Conservation (phyloP, 1,140 invertebrate genomes). For the Drosophila willistoni region DNA sequence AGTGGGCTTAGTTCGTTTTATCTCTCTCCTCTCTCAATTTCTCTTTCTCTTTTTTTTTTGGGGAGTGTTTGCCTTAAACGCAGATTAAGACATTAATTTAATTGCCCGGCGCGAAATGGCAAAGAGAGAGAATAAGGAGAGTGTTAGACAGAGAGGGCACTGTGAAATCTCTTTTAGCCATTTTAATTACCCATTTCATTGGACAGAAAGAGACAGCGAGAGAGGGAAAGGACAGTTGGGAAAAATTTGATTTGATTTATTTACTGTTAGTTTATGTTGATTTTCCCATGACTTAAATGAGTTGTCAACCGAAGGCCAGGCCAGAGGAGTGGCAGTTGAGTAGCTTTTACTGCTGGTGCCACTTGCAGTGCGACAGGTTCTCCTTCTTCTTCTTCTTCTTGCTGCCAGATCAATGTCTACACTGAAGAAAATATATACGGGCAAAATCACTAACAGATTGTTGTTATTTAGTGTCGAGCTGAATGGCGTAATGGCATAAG, state of each 20-base stretch:
- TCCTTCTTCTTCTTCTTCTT: slow-evolving; percentile 20
- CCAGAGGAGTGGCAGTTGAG: slow-evolving; percentile 55
- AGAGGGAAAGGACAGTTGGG: slow-evolving; percentile 14
- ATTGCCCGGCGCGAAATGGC: slow-evolving; percentile 65
- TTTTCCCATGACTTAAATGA: slow-evolving; percentile 62
- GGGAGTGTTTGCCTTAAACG: slow-evolving; percentile 76
- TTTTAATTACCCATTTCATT: slow-evolving; percentile 66
- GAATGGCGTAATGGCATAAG: too few species aligned
- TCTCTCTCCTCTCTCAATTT: slow-evolving; percentile 24
- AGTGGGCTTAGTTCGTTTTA: slow-evolving; percentile 55
- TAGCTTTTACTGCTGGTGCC: slow-evolving; percentile 23
- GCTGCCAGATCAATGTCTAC: slow-evolving; percentile 34
- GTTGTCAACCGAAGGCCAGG: slow-evolving; percentile 19
- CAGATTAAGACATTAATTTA: slow-evolving; percentile 82
- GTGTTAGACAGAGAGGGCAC: slow-evolving; percentile 1
- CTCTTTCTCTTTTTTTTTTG: slow-evolving; percentile 37
- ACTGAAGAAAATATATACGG: slow-evolving; percentile 1
- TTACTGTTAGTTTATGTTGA: slow-evolving; percentile 53
- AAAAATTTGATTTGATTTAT: slow-evolving; percentile 54
- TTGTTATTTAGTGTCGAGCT: too few species aligned
- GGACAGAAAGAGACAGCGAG: not conserved
- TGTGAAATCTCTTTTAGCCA: slow-evolving; percentile 21
- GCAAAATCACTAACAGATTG: too few species aligned
- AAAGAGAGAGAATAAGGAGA: slow-evolving; percentile 4
- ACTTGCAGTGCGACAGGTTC: slow-evolving; percentile 41